Evolutionary conservation across 2,888 invertebrate genomes (phyloP), one percentile per base, ranked within the genome.

Genomic region (Pteria penguin): DNA sequence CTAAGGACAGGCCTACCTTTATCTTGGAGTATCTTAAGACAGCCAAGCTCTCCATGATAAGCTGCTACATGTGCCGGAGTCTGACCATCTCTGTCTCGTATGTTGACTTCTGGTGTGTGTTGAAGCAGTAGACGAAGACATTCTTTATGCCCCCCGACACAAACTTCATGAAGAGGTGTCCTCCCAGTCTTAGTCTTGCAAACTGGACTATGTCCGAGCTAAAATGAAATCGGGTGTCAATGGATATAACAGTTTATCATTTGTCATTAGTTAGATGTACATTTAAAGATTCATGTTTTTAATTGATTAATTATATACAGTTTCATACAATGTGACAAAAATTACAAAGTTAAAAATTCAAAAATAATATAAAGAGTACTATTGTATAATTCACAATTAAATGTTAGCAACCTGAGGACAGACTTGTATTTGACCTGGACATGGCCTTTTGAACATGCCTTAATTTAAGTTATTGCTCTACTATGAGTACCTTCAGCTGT

Each of bases 41-140:
- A 91, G 31, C 83, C 80, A 2, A 84, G 67, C 82, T 92, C 91
- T 54, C 92, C 92, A 81, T 92, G 87, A 74, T 86, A 89, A 4
- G 91, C 90, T 52, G 91, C 89, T 36, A 90, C 80, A 72, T 92
- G 92, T 4, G 84, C 88, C 3, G 92, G 88, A 3, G 89, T 91
- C 76, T 87, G 87, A 14, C 90, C 88, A 76, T 90, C 88, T 22
- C 79, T 80, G 80, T 92, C 92, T 18, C 84, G 80, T 5, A 82
- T 77, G 72, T 91, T 88, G 4, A 90, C 80, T 61, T 89, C 85
- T 31, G 85, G 74, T 62, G 87, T 86, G 75, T 87, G 80, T 31
- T 89, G 85, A 33, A 90, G 72, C 4, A 92, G 80, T 22, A 89
- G 67, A 8, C 76, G 72, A 14, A 91, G 78, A 69, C 88, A 86